Percentiles rank a stretch among this genome's conserved stretches.
Evolutionary conservation across 1,140 invertebrate species (phyloP).

Genomic region (Bombus turneri): DNA sequence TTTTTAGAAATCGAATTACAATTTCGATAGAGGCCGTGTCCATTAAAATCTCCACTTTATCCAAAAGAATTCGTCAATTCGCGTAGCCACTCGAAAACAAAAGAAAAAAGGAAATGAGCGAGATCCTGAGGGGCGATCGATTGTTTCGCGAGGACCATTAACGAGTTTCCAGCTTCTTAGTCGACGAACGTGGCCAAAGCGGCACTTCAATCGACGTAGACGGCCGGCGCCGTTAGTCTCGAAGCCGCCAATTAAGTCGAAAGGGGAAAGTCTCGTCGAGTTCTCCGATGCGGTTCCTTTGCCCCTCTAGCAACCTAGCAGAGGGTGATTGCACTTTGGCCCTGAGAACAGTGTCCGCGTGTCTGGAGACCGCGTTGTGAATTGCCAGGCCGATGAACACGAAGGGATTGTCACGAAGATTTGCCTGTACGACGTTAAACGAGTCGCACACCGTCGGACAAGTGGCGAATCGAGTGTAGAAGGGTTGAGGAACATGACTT

Average conservation of each 20-base stretch:
- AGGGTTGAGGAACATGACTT: constrained; percentile 10
- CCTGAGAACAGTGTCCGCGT: constrained; percentile 29
- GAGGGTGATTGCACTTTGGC: constrained; percentile 29
- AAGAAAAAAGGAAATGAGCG: background rate
- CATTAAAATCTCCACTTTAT: too few species aligned
- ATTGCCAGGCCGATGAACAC: constrained; percentile 17
- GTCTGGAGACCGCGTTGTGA: constrained; percentile 13
- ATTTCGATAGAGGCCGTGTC: too few species aligned
- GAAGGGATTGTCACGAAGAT: constrained; percentile 36
- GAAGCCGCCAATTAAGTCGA: constrained; percentile 59
- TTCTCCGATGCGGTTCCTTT: constrained; percentile 52
- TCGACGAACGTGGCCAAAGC: constrained; percentile 37
- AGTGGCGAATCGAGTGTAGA: constrained; percentile 19
- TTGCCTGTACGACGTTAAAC: constrained; percentile 25
- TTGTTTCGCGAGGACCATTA: constrained; percentile 44
- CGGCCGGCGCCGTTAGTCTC: constrained; percentile 40
- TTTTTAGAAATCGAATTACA: too few species aligned
- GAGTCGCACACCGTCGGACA: constrained; percentile 36
- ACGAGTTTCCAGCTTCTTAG: constrained; percentile 53
- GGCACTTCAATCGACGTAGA: constrained; percentile 42
- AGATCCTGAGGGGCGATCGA: constrained; percentile 16
- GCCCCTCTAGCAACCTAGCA: background rate
- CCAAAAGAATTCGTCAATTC: too few species aligned
- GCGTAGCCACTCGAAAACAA: background rate
- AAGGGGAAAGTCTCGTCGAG: constrained; percentile 51